Evolutionary conservation across 1,140 invertebrate genomes (phyloP).

Genomic region (Brachionus manjavacas): DNA sequence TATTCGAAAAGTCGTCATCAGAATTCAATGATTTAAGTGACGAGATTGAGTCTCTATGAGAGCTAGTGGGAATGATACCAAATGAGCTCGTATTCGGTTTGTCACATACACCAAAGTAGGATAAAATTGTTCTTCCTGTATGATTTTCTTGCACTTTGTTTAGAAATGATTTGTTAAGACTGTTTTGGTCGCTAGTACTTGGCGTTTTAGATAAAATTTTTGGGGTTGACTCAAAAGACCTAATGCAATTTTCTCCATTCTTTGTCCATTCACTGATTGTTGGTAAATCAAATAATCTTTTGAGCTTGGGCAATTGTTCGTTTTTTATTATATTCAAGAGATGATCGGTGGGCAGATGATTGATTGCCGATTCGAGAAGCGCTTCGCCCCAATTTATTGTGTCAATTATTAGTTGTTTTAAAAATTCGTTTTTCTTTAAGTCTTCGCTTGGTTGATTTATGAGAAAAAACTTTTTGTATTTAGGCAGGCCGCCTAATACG

Average conservation of each 20-base stretch:
- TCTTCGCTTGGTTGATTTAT: not conserved
- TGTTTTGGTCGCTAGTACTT: not conserved
- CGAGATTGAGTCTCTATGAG: not conserved
- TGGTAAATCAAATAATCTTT: slow-evolving; percentile 15
- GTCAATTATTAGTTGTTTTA: slow-evolving; percentile 17
- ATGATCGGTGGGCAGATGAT: slow-evolving; percentile 13
- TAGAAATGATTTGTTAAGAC: slow-evolving; percentile 18
- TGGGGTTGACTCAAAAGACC: not conserved
- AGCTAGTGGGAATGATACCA: not conserved
- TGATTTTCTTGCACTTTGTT: slow-evolving; percentile 32
- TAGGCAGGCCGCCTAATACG: slow-evolving; percentile 23
- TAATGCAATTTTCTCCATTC: not conserved
- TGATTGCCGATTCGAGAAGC: not conserved
- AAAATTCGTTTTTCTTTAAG: not conserved
- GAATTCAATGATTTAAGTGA: slow-evolving; percentile 40
- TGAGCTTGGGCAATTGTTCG: slow-evolving; percentile 22
- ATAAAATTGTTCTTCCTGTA: slow-evolving; percentile 12
- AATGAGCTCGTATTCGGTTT: not conserved
- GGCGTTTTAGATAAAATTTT: not conserved
- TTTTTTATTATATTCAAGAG: slow-evolving; percentile 23
- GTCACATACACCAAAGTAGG: slow-evolving; percentile 10
- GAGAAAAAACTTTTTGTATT: slow-evolving; percentile 32
- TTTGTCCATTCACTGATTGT: no score
- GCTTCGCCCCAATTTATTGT: slow-evolving; percentile 33
- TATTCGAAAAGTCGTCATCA: not conserved